Conservation (phyloP, 1,140 invertebrate species). For the Dendroctonus valens region DNA sequence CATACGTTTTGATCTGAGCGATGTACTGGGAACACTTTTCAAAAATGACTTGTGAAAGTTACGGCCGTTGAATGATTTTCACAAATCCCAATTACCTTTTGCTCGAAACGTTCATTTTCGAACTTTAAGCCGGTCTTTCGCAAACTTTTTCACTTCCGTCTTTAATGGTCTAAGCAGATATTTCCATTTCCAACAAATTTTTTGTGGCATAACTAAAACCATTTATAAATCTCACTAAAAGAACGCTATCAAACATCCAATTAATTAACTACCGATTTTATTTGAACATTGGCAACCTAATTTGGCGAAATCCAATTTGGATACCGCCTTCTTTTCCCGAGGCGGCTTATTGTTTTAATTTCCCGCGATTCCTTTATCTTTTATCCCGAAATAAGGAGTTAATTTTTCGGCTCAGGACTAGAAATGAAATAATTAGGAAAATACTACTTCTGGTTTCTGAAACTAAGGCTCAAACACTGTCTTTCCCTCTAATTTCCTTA, state of each 20-base stretch:
- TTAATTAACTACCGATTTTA: conserved; percentile 23
- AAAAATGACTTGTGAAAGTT: no score
- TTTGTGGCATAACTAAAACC: conserved; percentile 7
- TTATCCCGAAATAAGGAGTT: conserved; percentile 4
- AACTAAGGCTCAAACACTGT: conserved; percentile 10
- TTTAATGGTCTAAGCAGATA: no score
- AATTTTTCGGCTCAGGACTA: conserved; percentile 20
- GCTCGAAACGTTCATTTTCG: no score
- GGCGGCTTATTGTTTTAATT: conserved; percentile 21
- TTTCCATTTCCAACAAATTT: conserved; percentile 3
- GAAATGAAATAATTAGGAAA: conserved; percentile 23
- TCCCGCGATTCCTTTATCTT: conserved; percentile 12
- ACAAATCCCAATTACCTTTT: no score
- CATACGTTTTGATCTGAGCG: no score
- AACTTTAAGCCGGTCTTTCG: no score
- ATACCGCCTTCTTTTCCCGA: conserved; percentile 19
- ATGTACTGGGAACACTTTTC: no score
- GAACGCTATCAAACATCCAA: conserved; percentile 15
- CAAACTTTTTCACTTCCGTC: no score
- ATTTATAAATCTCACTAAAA: conserved; percentile 9
- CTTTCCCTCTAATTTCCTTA: conserved; percentile 15
- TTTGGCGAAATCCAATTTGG: conserved; percentile 15
- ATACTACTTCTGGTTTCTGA: conserved; percentile 5
- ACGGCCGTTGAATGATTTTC: no score
- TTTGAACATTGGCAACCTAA: conserved; percentile 12